Percentiles rank a stretch among this genome's conserved stretches.
Evolutionary conservation across 2,888 invertebrate species (phyloP).

Genomic region (Pristionchus arcanus): DNA sequence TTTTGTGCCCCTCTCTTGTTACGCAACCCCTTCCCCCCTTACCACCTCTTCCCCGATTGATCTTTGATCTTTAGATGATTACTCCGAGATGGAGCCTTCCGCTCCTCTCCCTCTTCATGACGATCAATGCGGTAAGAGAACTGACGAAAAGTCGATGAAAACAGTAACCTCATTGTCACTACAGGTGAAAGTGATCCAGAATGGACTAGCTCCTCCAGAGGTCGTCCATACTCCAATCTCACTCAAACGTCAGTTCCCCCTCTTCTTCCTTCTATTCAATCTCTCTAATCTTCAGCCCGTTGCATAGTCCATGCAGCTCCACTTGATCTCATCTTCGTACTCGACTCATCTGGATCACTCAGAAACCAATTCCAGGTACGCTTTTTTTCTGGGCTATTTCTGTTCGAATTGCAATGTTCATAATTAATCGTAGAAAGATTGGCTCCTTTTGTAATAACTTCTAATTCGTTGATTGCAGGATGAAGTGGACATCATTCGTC

Average conservation of each 20-base stretch:
- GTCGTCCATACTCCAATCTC: slow-evolving; percentile 76
- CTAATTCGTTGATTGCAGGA: slow-evolving; percentile 63
- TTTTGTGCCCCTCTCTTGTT: slow-evolving; percentile 16
- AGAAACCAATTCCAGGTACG: slow-evolving; percentile 73
- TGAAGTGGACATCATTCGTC: slow-evolving; percentile 76
- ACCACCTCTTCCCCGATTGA: background rate
- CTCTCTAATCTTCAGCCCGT: slow-evolving; percentile 68
- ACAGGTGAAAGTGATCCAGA: slow-evolving; percentile 74
- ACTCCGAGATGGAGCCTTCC: slow-evolving; percentile 6
- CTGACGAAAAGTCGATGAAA: background rate
- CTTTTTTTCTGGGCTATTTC: background rate
- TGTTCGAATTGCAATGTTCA: background rate
- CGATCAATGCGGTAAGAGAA: background rate
- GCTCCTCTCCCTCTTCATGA: slow-evolving; percentile 39
- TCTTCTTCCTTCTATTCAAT: background rate
- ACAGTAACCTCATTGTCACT: background rate
- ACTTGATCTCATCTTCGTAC: slow-evolving; percentile 76
- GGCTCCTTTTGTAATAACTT: background rate
- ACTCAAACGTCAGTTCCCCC: slow-evolving; percentile 69
- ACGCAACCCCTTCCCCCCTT: slow-evolving; percentile 16
- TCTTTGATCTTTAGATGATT: slow-evolving; percentile 50
- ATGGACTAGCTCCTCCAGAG: slow-evolving; percentile 77
- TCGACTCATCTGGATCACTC: slow-evolving; percentile 78
- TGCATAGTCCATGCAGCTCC: slow-evolving; percentile 77
- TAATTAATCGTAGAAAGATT: background rate